Conservation (phyloP, 2,113 vertebrate species). For the Dicerorhinus sumatrensis region DNA sequence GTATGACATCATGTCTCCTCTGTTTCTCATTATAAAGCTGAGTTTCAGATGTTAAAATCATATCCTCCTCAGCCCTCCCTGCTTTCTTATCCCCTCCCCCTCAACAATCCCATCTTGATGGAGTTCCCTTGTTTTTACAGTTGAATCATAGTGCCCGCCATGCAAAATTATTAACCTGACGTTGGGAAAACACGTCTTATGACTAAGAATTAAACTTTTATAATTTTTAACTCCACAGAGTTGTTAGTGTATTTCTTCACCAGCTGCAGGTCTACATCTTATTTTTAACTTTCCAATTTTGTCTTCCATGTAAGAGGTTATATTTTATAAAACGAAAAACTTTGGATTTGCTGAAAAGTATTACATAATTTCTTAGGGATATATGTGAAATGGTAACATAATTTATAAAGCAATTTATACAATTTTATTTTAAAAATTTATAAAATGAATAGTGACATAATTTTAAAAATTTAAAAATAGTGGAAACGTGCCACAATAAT, state of each 20-base stretch:
- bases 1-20: constrained; percentile 81
- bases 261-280: neutral
- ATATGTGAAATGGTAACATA: neutral
- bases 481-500: neutral
- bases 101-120: neutral
- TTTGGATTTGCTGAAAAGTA: neutral
- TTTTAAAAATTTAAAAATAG: neutral
- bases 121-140: constrained; percentile 69
- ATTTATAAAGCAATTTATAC: neutral
- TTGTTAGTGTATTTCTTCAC: constrained; percentile 20
- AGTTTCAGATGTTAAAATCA: constrained; percentile 77
- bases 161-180: constrained; percentile 57
- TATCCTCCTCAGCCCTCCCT: neutral
- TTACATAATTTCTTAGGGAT: neutral
- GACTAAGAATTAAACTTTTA: constrained; percentile 27
- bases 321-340: constrained; percentile 51
- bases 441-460: neutral
- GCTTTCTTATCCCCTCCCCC: constrained; percentile 16
- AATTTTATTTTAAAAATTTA: neutral
- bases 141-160: constrained; percentile 45
- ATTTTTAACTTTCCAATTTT: constrained; percentile 18
- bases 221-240: neutral
- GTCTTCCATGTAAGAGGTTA: neutral
- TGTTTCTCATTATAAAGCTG: constrained; percentile 77
- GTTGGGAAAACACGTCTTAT: constrained; percentile 54